A percentile compares a stretch with the other conserved stretches of the same genome.
Conservation (phyloP, 1,140 invertebrate genomes). For the Caenorhabditis elegans region DNA sequence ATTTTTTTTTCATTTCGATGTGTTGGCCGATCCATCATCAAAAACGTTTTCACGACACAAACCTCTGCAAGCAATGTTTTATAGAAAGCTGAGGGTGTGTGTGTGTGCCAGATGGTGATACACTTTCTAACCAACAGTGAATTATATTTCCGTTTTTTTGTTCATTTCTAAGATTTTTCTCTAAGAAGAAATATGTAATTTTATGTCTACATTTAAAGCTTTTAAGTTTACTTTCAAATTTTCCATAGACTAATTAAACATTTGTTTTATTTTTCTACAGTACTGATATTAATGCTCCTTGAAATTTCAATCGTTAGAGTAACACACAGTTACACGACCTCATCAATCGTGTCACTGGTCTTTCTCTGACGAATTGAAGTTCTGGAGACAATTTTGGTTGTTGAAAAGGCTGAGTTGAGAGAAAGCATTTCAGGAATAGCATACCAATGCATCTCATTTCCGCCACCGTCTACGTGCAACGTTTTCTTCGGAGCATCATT, state of each 20-base stretch:
- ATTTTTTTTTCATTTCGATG: too few relatives aligned
- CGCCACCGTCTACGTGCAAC: too few relatives aligned
- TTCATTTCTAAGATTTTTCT: too few relatives aligned
- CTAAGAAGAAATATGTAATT: too few relatives aligned
- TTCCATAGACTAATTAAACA: too few relatives aligned
- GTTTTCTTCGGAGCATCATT: neutral
- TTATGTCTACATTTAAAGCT: too few relatives aligned
- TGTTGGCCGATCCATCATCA: neutral
- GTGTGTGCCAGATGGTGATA: neutral
- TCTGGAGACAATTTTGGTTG: neutral
- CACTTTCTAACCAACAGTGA: neutral
- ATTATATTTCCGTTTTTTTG: neutral
- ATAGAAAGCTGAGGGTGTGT: neutral
- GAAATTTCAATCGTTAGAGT: neutral
- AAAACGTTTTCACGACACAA: neutral
- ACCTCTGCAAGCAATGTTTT: neutral
- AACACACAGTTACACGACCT: neutral
- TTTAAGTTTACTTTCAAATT: too few relatives aligned
- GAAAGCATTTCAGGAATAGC: neutral
- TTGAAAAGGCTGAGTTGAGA: neutral
- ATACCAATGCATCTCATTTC: slow-evolving; percentile 10
- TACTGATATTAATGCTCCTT: too few relatives aligned
- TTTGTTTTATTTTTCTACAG: too few relatives aligned
- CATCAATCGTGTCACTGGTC: neutral
- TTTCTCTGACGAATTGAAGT: neutral